Base-by-base conservation (phyloP, 2,888 invertebrate genomes). In the Colletes collaris region DNA sequence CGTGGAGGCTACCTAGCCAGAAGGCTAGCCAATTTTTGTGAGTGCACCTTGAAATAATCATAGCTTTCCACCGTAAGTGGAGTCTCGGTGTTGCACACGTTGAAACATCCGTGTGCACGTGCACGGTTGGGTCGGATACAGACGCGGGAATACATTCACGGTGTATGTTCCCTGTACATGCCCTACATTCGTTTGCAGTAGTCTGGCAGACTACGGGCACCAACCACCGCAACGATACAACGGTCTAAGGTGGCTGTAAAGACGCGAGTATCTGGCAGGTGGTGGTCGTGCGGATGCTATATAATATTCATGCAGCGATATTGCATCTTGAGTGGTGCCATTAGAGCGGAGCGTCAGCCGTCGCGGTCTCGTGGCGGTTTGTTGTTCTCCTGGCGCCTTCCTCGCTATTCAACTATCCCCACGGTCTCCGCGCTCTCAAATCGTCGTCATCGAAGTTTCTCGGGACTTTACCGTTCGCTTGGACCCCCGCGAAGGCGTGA, bases 21-120 rank as follows among this genome's bases (percentile, higher is more conserved):
- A 53, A 53, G 69, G 62, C 80, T 80, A 88, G 86, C 87, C 91
- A 92, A 92, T 92, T 91, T 91, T 90, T 87, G 86, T 88, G 88
- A 92, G 92, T 92, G 92, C 92, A 92, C 82, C 88, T 88, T 90
- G 87, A 91, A 91, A 92, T 91, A 92, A 90, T 91, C 91, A 89
- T 91, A 89, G 87, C 84, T 82, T 60, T 66, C 81, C 60, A 69
- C 66, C 78, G 77, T 86, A 87, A 88, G 86, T 86, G 87, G 78
- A 76, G 80, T 81, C 67, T 58, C 76, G 44, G 8, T 72, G 72
- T 55, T 70, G 49, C 59, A 35, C 50, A 73, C 55, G n/a, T 35
- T 19, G 50, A 53, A 59, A 16, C 13, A 4, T 37, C 53, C 49
- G 46, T 8, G 40, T 46, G 46, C 19, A 19, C 11, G 49, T n/a